Base-by-base conservation (phyloP, 2,888 invertebrate genomes). In the Ellobium chinense region DNA sequence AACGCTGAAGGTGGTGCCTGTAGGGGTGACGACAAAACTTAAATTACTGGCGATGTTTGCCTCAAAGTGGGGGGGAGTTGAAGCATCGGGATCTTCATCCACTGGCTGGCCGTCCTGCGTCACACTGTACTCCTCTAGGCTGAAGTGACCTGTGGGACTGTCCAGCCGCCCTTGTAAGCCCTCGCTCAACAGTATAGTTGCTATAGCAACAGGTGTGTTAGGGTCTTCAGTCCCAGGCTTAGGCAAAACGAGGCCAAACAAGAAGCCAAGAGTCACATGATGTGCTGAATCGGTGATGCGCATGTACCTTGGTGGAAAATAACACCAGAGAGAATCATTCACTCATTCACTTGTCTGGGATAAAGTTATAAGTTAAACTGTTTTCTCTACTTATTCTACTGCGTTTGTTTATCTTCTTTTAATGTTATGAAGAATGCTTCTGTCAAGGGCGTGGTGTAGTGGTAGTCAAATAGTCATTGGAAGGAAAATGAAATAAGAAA, bases 191-290 rank as follows among this genome's bases (percentile, higher is more conserved):
- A 82, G 58, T 1, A 82, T 21, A 18, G 63, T 72, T 2, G 73
- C 68, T 21, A 62, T n/a, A 24, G 80, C 62, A 36, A 37, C n/a
- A 79, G 72, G 24, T 2, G 36, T 18, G 39, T 1, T 46, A 63
- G 7, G 78, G 65, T 1, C 31, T 68, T 0, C 29, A 14, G 1
- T 73, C 12, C 18, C n/a, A 62, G 29, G 24, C 7, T 46, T 9
- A n/a, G 89, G 87, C 31, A 87, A 70, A 27, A 90, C 88, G 72
- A 81, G 85, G 14, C 88, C 89, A 78, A 87, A 86, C 29, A 88
- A 65, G 37, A 86, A 70, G 34, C 88, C 88, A 78, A 85, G 36
- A 68, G 87, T 87, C 1, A 84, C 68, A n/a, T 74, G 36, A 5
- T 75, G 78, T 36, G 82, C 58, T 31, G 60, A 73, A 70, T 89